phyloP scores from a whole-genome alignment of 2,888 invertebrate genomes.

The Cephus pygmeus region DNA sequence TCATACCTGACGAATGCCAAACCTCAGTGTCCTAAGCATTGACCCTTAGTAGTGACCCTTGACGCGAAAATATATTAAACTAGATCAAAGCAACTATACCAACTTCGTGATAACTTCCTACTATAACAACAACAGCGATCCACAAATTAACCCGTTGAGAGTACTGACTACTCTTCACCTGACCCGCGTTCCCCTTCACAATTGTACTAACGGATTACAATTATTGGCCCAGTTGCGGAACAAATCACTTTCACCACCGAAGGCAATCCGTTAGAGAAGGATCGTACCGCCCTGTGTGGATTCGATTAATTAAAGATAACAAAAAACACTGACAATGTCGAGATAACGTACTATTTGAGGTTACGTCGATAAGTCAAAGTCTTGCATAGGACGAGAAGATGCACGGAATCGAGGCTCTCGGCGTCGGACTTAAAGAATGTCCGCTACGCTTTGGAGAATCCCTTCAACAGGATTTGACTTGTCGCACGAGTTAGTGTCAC shows the following conservation, averaged over 20 bases:
- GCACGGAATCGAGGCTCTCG: background rate
- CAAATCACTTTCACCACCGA: conserved; percentile 15
- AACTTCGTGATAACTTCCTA: background rate
- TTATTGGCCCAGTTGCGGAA: conserved; percentile 2
- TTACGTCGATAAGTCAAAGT: background rate
- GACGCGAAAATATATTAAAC: background rate
- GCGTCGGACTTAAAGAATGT: background rate
- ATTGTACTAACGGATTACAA: background rate
- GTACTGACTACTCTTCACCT: background rate
- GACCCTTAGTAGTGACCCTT: background rate
- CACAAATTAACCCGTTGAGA: background rate
- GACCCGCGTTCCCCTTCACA: background rate
- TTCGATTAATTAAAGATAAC: background rate
- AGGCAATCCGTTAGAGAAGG: background rate
- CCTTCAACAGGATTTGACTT: background rate
- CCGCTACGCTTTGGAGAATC: background rate
- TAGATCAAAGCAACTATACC: background rate
- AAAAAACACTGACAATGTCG: background rate
- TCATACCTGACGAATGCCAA: background rate
- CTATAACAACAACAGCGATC: background rate
- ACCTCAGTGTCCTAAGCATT: background rate
- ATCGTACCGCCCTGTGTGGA: background rate
- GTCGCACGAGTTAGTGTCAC: background rate
- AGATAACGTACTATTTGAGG: background rate
- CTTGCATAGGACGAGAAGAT: background rate